These are phyloP conservation scores for Euphydryas editha DNA, from an alignment of 2,888 invertebrate genomes.

Conservation along the genomic window DNA sequence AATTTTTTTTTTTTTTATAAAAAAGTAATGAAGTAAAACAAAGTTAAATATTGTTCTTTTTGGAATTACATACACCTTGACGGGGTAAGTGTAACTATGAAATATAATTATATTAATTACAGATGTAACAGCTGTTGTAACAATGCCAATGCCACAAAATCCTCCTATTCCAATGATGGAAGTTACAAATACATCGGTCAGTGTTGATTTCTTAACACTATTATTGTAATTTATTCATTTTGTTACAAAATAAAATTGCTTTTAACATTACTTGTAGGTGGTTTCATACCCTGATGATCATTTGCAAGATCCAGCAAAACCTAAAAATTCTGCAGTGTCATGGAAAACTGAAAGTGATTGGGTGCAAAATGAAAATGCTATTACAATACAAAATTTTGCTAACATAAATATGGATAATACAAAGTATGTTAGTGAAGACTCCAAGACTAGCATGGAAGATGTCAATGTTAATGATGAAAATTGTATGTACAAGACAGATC, in stretches of 20 bases:
- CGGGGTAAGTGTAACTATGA: not conserved
- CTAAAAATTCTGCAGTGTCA: constrained; percentile 73
- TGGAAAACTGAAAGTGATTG: constrained; percentile 76
- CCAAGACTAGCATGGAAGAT: constrained; percentile 78
- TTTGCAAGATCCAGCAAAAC: constrained; percentile 75
- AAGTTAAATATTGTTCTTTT: not conserved
- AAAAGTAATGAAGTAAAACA: constrained; percentile 1
- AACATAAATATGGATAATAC: constrained; percentile 64
- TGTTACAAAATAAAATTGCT: not conserved
- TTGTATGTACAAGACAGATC: constrained; percentile 76
- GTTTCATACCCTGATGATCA: constrained; percentile 77
- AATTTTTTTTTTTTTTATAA: constrained; percentile 3
- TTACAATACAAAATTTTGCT: constrained; percentile 69
- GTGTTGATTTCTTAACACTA: constrained; percentile 43
- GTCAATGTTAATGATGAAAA: constrained; percentile 77
- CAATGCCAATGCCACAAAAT: constrained; percentile 77
- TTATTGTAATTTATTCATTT: not conserved
- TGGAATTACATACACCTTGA: not conserved
- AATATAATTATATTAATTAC: constrained; percentile 45
- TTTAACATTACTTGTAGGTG: constrained; percentile 50
- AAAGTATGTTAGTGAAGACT: constrained; percentile 77
- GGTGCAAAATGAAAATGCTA: constrained; percentile 68
- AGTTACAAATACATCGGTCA: constrained; percentile 77
- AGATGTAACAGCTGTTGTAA: constrained; percentile 80
- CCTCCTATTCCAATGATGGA: constrained; percentile 79